Conservation (phyloP, 2,888 invertebrate species). For the Apocheima hispidaria region DNA sequence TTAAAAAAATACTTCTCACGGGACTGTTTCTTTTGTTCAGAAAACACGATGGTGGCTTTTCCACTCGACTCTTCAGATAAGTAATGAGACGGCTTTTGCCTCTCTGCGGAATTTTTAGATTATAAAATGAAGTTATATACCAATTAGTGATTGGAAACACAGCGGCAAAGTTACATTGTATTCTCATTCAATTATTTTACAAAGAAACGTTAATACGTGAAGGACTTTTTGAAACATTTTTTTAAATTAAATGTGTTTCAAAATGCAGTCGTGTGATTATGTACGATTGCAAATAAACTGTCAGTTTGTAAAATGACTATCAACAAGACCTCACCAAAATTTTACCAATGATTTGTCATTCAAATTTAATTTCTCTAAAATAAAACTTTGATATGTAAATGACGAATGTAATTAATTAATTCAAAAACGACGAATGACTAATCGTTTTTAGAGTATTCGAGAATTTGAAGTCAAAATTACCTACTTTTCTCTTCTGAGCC, state of each 20-base stretch:
- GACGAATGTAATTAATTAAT: no score
- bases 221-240: background rate
- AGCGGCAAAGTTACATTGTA: conserved; percentile 1
- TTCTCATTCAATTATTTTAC: conserved; percentile 24
- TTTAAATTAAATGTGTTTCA: no score
- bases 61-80: background rate
- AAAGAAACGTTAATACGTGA: conserved; percentile 13
- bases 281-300: no score
- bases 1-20: background rate
- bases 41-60: background rate
- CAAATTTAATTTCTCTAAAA: no score
- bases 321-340: no score
- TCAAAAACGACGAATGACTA: no score
- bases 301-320: no score
- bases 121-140: conserved; percentile 25
- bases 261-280: no score
- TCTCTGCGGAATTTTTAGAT: conserved; percentile 8
- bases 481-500: background rate
- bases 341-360: no score
- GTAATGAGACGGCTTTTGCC: background rate
- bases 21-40: background rate
- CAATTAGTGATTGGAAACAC: conserved; percentile 40
- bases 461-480: background rate
- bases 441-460: no score
- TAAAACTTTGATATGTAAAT: no score